Conservation (phyloP, 53 echinoderm and acorn worm species). For the Hippasteria phrygiana region DNA sequence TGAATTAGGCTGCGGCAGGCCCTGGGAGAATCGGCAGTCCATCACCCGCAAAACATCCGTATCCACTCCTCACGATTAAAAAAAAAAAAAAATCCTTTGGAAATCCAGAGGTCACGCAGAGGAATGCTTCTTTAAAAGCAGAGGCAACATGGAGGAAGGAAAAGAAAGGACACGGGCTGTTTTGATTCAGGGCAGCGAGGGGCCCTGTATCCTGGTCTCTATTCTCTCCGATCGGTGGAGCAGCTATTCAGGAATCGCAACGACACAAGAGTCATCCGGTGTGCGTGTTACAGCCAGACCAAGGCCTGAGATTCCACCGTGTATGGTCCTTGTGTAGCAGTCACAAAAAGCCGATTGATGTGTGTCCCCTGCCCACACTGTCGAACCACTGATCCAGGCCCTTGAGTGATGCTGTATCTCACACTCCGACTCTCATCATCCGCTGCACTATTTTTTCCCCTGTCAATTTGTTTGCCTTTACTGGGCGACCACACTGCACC, state of each 20-base stretch:
- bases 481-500: not conserved
- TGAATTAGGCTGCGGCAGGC: constrained; percentile 12
- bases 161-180: not conserved
- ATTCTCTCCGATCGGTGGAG: not conserved
- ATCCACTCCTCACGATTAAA: constrained; percentile 56
- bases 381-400: not conserved
- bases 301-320: not conserved
- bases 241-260: constrained; percentile 24
- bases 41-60: constrained; percentile 2
- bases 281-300: not conserved
- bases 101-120: constrained; percentile 39
- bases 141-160: not conserved
- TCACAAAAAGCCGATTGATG: constrained; percentile 42
- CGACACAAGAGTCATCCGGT: not conserved
- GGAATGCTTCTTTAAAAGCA: not conserved
- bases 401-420: constrained; percentile 17
- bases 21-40: not conserved
- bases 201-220: not conserved
- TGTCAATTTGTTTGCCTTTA: not conserved
- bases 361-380: not conserved
- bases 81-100: constrained; percentile 18
- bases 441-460: constrained; percentile 28
- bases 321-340: not conserved
- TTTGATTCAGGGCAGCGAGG: not conserved
- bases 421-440: constrained; percentile 15